Conservation (phyloP, 2,797 vertebrate genomes). For the Nannoperca obscura region DNA sequence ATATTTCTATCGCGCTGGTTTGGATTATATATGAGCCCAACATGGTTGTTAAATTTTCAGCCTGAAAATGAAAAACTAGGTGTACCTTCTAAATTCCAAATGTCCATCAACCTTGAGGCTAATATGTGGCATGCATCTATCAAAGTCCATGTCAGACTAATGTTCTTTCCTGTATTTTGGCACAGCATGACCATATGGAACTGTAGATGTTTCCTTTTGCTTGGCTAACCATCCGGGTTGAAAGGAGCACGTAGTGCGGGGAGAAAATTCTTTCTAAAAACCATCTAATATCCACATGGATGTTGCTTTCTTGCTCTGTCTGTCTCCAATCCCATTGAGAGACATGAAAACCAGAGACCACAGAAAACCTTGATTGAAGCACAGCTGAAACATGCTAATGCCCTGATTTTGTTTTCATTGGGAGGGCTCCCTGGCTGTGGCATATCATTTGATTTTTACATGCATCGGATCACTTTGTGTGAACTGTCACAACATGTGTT, state of each 20-base stretch:
- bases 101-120: slow-evolving; percentile 56
- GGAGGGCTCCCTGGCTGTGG: slow-evolving; percentile 75
- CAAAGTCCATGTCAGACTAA: slow-evolving; percentile 56
- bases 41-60: slow-evolving; percentile 10
- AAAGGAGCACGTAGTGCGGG: slow-evolving; percentile 50
- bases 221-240: slow-evolving; percentile 71
- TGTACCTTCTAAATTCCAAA: slow-evolving; percentile 33
- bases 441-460: slow-evolving; percentile 84
- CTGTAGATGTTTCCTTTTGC: slow-evolving; percentile 65
- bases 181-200: slow-evolving; percentile 76
- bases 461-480: slow-evolving; percentile 76
- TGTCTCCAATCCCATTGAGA: slow-evolving; percentile 71
- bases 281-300: slow-evolving; percentile 66
- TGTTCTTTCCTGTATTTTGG: slow-evolving; percentile 66
- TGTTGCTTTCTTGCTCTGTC: slow-evolving; percentile 64
- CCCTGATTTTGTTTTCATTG: slow-evolving; percentile 82
- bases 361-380: slow-evolving; percentile 79
- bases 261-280: slow-evolving; percentile 55
- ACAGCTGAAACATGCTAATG: slow-evolving; percentile 85
- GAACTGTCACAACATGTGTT: slow-evolving; percentile 82
- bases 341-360: slow-evolving; percentile 75
- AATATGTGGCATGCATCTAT: slow-evolving; percentile 52
- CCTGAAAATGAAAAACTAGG: slow-evolving; percentile 44
- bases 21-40: neutral
- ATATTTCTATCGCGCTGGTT: slow-evolving; percentile 23